Conservation (phyloP, 2,888 invertebrate genomes). For the Phortica magna region DNA sequence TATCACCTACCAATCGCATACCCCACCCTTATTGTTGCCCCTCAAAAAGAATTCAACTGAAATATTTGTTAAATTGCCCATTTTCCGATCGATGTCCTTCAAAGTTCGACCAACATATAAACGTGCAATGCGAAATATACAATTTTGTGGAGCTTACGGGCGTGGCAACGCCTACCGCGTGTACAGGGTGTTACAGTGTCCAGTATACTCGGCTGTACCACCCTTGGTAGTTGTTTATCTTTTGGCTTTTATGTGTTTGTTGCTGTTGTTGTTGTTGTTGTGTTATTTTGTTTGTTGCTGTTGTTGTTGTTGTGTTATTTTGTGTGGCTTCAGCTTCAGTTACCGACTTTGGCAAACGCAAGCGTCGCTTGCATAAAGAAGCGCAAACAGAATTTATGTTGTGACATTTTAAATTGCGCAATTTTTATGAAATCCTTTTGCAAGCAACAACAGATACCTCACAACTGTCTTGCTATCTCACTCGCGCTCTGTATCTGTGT, state of each 20-base stretch:
- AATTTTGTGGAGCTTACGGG: no score
- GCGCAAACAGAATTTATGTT: constrained; percentile 77
- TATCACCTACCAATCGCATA: no score
- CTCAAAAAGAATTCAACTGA: no score
- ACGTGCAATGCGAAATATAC: no score
- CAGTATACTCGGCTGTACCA: no score
- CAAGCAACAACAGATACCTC: constrained; percentile 20
- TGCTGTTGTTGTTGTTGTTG: constrained; percentile 21
- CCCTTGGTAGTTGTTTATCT: constrained; percentile 62
- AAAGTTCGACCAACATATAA: no score
- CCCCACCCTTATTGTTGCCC: no score
- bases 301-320: constrained; percentile 46
- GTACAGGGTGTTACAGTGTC: no score
- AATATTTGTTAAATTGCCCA: no score
- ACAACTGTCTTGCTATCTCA: not conserved
- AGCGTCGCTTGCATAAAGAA: constrained; percentile 63
- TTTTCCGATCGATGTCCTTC: no score
- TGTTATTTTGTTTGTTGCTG: constrained; percentile 37
- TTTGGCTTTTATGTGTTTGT: constrained; percentile 44
- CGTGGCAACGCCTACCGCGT: no score
- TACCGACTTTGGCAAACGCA: constrained; percentile 25
- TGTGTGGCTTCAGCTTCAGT: not conserved
- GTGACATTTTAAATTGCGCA: constrained; percentile 78
- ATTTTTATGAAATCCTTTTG: constrained; percentile 78
- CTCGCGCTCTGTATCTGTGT: not conserved